Evolutionary conservation across 2,113 vertebrate genomes (phyloP).

Genomic region (Sus scrofa): T2T-Sscrofa CM000812.6:69888501-69889000

Average conservation of each 20-base stretch:
- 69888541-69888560: background rate
- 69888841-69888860: background rate
- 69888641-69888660: background rate
- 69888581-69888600: background rate
- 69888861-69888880: background rate
- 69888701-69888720: background rate
- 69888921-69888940: background rate
- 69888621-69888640: background rate
- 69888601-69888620: background rate
- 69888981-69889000: background rate
- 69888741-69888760: background rate
- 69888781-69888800: background rate
- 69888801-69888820: background rate
- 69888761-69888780: background rate
- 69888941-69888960: fast-evolving
- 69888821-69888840: background rate
- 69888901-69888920: background rate
- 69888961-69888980: background rate
- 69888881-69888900: background rate
- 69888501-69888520: background rate
- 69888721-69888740: background rate
- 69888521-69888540: background rate
- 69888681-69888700: background rate
- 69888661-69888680: background rate
- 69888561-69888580: background rate